Percentiles rank a stretch among this genome's conserved stretches.
phyloP scores from a whole-genome alignment of 1,140 invertebrate genomes.

The Hydropsyche tenuis region DNA sequence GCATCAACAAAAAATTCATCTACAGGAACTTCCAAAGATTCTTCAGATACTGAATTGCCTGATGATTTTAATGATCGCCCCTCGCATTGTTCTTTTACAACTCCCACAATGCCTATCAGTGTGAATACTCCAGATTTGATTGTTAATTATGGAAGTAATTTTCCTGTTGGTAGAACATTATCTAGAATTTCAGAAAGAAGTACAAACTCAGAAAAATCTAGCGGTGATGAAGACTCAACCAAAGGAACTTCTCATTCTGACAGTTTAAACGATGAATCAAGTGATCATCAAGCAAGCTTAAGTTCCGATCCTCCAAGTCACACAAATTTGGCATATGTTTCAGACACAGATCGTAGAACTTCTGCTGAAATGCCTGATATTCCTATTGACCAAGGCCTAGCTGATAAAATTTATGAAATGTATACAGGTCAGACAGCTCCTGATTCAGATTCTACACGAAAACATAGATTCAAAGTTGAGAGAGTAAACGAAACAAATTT shows the following conservation, averaged over 20 bases:
- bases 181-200: constrained; percentile 87
- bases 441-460: constrained; percentile 53
- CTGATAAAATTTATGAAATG: constrained; percentile 62
- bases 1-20: constrained; percentile 62
- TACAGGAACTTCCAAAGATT: constrained; percentile 67
- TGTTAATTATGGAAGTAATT: constrained; percentile 72
- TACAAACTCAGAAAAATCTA: constrained; percentile 80
- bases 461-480: constrained; percentile 46
- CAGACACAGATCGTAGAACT: constrained; percentile 76
- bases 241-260: constrained; percentile 81
- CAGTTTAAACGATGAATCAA: constrained; percentile 83
- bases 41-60: constrained; percentile 70
- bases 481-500: constrained; percentile 46
- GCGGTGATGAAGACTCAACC: constrained; percentile 83
- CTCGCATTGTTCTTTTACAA: constrained; percentile 73
- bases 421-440: constrained; percentile 58
- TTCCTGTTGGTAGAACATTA: constrained; percentile 75
- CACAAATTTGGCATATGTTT: constrained; percentile 73
- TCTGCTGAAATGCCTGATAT: constrained; percentile 83
- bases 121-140: constrained; percentile 69
- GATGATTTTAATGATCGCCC: constrained; percentile 78
- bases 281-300: constrained; percentile 82
- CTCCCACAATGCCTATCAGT: constrained; percentile 62
- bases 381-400: constrained; percentile 69
- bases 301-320: constrained; percentile 81